These are phyloP conservation scores for Drosophila nr. perissopoda DNA, from an alignment of 2,888 invertebrate species.

Conservation along the genomic window DNA sequence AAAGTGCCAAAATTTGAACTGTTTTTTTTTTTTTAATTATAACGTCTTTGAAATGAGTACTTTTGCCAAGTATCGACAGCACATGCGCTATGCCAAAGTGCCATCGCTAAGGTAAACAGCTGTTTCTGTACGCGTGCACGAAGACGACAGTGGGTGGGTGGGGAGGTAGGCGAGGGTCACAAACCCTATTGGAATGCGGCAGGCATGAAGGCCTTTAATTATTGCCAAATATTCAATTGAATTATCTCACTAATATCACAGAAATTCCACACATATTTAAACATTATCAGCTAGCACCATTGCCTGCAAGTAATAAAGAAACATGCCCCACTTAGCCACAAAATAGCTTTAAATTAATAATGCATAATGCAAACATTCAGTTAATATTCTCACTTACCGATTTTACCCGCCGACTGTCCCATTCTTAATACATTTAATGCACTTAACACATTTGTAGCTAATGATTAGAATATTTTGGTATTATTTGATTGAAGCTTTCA, in stretches of 20 bases:
- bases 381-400: slow-evolving; percentile 71
- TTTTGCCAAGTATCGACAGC: slow-evolving; percentile 44
- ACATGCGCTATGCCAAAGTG: slow-evolving; percentile 13
- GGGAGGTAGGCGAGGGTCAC: slow-evolving; percentile 57
- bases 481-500: slow-evolving; percentile 37
- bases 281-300: neutral
- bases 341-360: slow-evolving; percentile 9
- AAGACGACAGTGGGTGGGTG: neutral
- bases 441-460: slow-evolving; percentile 31
- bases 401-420: slow-evolving; percentile 83
- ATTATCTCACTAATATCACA: slow-evolving; percentile 5
- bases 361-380: slow-evolving; percentile 12
- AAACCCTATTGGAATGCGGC: slow-evolving; percentile 67
- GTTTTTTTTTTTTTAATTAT: neutral
- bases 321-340: neutral
- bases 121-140: slow-evolving; percentile 49
- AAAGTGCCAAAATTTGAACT: too few species aligned
- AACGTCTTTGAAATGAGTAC: slow-evolving; percentile 18
- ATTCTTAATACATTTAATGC: slow-evolving; percentile 46
- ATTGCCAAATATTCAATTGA: slow-evolving; percentile 34
- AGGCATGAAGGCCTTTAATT: slow-evolving; percentile 23
- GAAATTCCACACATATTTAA: neutral
- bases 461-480: slow-evolving; percentile 40
- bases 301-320: neutral
- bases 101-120: slow-evolving; percentile 61